Evolutionary conservation across 2,888 invertebrate genomes (phyloP).

Genomic region (Prenolepis imparis): DNA sequence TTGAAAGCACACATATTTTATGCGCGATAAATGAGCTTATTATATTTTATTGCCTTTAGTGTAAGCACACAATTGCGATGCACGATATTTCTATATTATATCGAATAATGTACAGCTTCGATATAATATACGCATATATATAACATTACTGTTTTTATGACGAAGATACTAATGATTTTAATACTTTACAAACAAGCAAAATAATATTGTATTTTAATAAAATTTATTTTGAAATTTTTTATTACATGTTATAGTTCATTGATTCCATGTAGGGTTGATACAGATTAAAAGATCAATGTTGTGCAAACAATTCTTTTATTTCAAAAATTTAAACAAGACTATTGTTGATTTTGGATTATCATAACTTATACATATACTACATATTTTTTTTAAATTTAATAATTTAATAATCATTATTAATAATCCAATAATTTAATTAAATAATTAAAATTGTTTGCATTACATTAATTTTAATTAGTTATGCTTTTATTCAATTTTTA

Average conservation of each 20-base stretch:
- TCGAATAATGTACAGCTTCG: slow-evolving; percentile 9
- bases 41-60: slow-evolving; percentile 33
- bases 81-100: slow-evolving; percentile 46
- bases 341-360: neutral
- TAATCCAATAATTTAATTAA: neutral
- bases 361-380: neutral
- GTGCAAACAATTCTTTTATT: neutral
- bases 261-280: neutral
- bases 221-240: neutral
- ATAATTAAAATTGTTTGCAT: neutral
- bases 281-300: neutral
- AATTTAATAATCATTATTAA: neutral
- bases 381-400: neutral
- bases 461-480: neutral
- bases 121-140: slow-evolving; percentile 17
- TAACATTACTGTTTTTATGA: slow-evolving; percentile 20
- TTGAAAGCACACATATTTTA: neutral
- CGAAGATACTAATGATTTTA: slow-evolving; percentile 4
- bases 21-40: slow-evolving; percentile 39
- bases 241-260: neutral
- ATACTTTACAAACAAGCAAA: slow-evolving; percentile 23
- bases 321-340: neutral
- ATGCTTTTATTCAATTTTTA: neutral
- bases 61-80: slow-evolving; percentile 35
- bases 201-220: neutral